Evolutionary conservation across 1,140 invertebrate species (phyloP).

Genomic region (Cydia splendana): DNA sequence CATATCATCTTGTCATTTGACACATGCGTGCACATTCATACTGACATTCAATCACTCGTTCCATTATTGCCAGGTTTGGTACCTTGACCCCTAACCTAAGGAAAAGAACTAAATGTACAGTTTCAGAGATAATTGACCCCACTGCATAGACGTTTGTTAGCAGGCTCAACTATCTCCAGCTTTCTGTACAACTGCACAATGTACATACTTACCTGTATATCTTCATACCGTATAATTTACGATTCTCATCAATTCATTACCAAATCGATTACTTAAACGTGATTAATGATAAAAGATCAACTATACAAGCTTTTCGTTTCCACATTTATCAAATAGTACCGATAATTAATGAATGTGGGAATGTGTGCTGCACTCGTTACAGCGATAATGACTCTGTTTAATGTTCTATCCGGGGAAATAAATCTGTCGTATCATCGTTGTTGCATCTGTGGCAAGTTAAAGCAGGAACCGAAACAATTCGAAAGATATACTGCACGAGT

Average conservation of each 20-base stretch:
- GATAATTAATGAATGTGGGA: conserved; percentile 26
- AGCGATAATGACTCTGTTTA: conserved; percentile 14
- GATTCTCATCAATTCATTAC: not conserved
- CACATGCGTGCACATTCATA: no score
- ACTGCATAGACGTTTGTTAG: no score
- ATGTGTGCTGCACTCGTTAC: conserved; percentile 16
- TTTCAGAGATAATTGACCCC: no score
- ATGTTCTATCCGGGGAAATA: conserved; percentile 13
- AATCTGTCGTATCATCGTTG: conserved; percentile 7
- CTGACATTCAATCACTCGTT: no score
- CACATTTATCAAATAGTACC: conserved; percentile 2
- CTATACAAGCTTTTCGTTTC: not conserved
- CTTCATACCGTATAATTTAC: not conserved
- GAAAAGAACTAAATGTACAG: no score
- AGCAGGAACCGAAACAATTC: not conserved
- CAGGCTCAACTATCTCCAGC: no score
- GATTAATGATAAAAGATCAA: conserved; percentile 10
- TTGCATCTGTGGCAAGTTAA: not conserved
- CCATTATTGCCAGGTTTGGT: no score
- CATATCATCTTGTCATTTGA: no score
- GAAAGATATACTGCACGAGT: not conserved
- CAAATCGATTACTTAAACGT: not conserved
- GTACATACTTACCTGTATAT: not conserved
- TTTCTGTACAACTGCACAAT: no score
- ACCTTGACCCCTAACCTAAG: no score